Base-by-base conservation (phyloP, 2,888 invertebrate species). In the Leucozona laternaria region DNA sequence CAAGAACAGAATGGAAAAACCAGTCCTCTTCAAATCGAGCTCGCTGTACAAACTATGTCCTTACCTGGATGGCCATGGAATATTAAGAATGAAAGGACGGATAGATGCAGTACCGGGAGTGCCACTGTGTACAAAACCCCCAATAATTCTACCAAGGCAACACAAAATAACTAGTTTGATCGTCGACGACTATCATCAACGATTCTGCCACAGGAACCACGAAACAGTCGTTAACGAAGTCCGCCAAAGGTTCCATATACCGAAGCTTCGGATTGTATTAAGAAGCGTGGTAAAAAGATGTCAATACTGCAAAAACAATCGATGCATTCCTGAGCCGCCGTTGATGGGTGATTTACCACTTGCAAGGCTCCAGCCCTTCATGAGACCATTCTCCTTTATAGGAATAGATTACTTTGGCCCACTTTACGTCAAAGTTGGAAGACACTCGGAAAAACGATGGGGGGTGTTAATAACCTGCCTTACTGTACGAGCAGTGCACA, bases 381-480 rank as follows among this genome's bases (percentile, higher is more conserved):
- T 34, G 8, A 45, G 45, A 45, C 45, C 17, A 17, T 45, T 45
- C 8, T 45, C 45, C 8, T 45, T 45, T 17, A 8, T 45, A 8
- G 45, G 17, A 7, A 45, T 17, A 45, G 6, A 45, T 8, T 45
- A 45, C 5, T 45, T 45, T 45, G 17, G 17, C 2, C 45, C 45
- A 43, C n/a, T 45, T 17, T 45, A 8, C 3, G 45, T 45, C 45
- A 45, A 45, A 11, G 48, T 48, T 11, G 48, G 48, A 17, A 45
- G 45, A 17, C 45, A 45, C 5, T 17, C 17, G 13, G 72, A 79
- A 70, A 79, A 80, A 28, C 55, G 73, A 45, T 80, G 62, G 28
- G 88, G 80, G 15, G 79, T 70, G 2, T 53, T 86, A 20, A 77
- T 86, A 40, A 86, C 88, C 0, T 86, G 88, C 48, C 48, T 48